phyloP scores from a whole-genome alignment of 2,113 vertebrate genomes.

The Progne subis region DNA sequence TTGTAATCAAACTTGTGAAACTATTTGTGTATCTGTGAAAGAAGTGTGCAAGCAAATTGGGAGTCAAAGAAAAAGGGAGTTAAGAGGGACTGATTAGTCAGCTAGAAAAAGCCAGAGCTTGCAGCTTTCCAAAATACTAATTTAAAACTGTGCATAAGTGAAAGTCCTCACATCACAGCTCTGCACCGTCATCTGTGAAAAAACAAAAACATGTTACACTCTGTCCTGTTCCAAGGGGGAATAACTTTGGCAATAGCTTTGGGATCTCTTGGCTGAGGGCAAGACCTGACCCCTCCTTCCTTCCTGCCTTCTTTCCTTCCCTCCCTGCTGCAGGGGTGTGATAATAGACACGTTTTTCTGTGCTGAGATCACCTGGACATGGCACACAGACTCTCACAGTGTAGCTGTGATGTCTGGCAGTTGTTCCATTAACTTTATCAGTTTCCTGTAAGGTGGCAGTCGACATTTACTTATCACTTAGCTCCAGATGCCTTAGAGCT shows the following conservation, averaged over 20 bases:
- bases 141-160: background rate
- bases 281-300: background rate
- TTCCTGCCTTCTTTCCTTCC: background rate
- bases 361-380: background rate
- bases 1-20: conserved; percentile 66
- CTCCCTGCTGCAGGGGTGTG: background rate
- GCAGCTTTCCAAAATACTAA: conserved; percentile 35
- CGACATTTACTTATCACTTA: background rate
- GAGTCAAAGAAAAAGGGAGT: conserved; percentile 27
- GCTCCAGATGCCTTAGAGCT: background rate
- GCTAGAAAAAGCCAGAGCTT: conserved; percentile 37
- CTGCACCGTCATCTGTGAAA: conserved; percentile 71
- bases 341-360: background rate
- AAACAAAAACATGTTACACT: conserved; percentile 38
- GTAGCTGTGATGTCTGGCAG: background rate
- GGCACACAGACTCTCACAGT: background rate
- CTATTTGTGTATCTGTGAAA: conserved; percentile 50
- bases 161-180: conserved; percentile 64
- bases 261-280: background rate
- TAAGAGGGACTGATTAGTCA: conserved; percentile 44
- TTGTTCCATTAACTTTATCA: background rate
- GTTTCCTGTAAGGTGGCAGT: background rate
- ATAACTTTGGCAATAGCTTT: background rate
- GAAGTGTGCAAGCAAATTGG: conserved; percentile 38
- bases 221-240: background rate